Base-by-base conservation (phyloP, 2,113 vertebrate genomes). In the Dipodomys ordii region DNA sequence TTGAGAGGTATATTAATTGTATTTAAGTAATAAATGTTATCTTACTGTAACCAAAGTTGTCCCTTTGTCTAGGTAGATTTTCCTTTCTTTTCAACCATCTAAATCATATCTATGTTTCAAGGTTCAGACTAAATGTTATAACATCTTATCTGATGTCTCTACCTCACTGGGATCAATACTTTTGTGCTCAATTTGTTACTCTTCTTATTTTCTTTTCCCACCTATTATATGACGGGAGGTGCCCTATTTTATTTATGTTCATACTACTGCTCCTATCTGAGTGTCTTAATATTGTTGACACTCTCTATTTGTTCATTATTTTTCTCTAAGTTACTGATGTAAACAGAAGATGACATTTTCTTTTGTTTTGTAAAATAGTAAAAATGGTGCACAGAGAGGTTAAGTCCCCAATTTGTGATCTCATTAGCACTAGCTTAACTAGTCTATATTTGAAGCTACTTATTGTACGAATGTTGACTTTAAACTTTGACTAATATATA, bases 291-390 rank as follows among this genome's bases (percentile, higher is more conserved):
- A 15, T 30, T 23, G 79, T 4, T 13, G 15, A 73, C 16, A 53
- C 2, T 20, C 65, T 74, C 57, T 11, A 69, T 67, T 83, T 73
- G 35, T 84, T 72, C 88, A 77, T 65, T 85, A 64, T 83, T 82
- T 78, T 74, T 49, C 23, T 88, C 87, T 57, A 72, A 83, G 83
- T 77, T 76, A 71, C 7, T 3, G 22, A 92, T 49, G 72, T 2
- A 74, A 60, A 49, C 53, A 60, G 76, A 15, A 49, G 53, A 91
- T 28, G 71, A 32, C 44, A 20, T 69, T 88, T 87, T 18, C 64
- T 77, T 39, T 67, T 49, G n/a, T 49, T 81, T 84, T 65, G 57
- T 22, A 95, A 91, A 91, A 81, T 71, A 68, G 53, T 57, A 83
- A 86, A 92, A 68, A 44, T 64, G 30, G 68, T 77, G 39, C 10